These are phyloP conservation scores for Machimus rusticus DNA, from an alignment of 2,888 invertebrate species.

Conservation along the genomic window DNA sequence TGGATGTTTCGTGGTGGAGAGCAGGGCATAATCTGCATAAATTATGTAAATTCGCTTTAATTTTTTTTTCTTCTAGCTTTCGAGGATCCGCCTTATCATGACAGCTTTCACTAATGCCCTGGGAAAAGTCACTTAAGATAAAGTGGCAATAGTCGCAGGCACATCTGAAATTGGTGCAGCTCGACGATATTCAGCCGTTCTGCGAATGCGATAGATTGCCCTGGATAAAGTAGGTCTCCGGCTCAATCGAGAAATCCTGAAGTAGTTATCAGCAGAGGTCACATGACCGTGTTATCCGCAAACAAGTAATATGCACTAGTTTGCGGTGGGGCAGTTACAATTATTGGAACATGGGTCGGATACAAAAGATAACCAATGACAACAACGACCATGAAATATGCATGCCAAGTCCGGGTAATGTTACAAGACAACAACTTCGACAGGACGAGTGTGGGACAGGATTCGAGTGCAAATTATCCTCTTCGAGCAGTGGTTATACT, in stretches of 20 bases:
- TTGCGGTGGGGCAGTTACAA: constrained; percentile 6
- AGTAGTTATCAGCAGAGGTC: neutral
- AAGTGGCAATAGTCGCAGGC: constrained; percentile 19
- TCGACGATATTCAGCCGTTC: neutral
- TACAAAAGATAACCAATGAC: constrained; percentile 23
- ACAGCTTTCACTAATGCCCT: constrained; percentile 33
- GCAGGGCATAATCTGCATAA: constrained; percentile 46
- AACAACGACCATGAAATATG: constrained; percentile 34
- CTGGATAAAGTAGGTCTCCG: neutral
- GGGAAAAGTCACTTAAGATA: constrained; percentile 40
- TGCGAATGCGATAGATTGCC: neutral
- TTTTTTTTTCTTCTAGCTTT: neutral
- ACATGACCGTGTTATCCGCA: neutral
- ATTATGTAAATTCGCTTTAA: constrained; percentile 46
- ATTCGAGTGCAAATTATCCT: constrained; percentile 10
- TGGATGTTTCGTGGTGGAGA: constrained; percentile 29
- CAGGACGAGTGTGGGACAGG: neutral
- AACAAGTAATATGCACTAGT: neutral
- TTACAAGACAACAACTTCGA: constrained; percentile 28
- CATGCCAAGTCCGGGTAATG: constrained; percentile 3
- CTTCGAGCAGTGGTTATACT: neutral
- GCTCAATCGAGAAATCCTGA: neutral
- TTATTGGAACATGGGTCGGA: constrained; percentile 13
- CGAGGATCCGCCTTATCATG: constrained; percentile 27
- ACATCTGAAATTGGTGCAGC: neutral